Base-by-base conservation (phyloP, 2,113 vertebrate genomes). In the Muscicapa adusta region DNA sequence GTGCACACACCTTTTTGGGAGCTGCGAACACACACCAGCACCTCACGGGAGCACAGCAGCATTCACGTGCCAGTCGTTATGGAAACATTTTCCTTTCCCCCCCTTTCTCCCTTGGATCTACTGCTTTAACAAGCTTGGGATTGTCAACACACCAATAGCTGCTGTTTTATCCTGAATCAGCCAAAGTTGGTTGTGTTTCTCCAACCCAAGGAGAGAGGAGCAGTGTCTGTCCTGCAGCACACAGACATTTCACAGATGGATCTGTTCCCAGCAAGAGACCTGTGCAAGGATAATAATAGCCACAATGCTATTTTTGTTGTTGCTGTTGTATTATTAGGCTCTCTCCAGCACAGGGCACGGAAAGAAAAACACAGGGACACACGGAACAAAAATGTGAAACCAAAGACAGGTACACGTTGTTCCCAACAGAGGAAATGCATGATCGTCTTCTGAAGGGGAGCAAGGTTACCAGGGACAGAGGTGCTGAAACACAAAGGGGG, bases 51-150 rank as follows among this genome's bases (percentile, higher is more conserved):
- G 28, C 18, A 1, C 19, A 43, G 36, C 75, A 50, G 57, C 34
- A 2, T 62, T 75, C 83, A 63, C 5, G 1, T 68, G 50, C 62
- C 77, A 62, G 95, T 96, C 6, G 61, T 97, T 97, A 96, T 89
- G 96, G 85, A 94, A 95, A 95, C 93, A 75, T 94, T 83, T 67
- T 80, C 57, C 48, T 79, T 25, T 3, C 7, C 45, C 31, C 45
- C 31, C 3, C 12, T 45, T 73, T 53, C 65, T 75, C 38, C 47
- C 68, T 90, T 11, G 3, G 56, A 92, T 80, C 38, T 80, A 62
- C 75, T 51, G 51, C 82, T 73, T 73, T 74, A 93, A 85, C 63
- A 89, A 85, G 47, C 48, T 63, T 57, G 54, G 56, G 56, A 47
- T 47, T 96, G 78, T 86, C 88, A 93, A n/a, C 85, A 88, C 78